Evolutionary conservation across 2,113 vertebrate species (phyloP).

Genomic region (Marcusenius ussheri): DNA sequence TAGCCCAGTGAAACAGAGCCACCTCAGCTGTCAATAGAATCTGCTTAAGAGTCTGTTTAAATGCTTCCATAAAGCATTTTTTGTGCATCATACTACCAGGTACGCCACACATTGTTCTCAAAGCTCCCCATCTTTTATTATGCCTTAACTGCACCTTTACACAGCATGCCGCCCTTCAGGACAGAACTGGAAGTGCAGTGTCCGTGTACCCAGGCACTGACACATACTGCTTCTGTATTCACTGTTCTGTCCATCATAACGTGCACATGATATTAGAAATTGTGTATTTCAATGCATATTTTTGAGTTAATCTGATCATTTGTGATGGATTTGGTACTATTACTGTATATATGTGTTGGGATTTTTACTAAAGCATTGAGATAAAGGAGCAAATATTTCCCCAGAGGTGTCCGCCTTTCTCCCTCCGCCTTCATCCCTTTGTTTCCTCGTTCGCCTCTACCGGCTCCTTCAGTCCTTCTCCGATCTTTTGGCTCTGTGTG

Average conservation of each 20-base stretch:
- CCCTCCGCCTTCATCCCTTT: not conserved
- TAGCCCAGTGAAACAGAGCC: not conserved
- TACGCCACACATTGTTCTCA: slow-evolving; percentile 99
- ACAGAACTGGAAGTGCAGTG: slow-evolving; percentile 69
- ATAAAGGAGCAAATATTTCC: not conserved
- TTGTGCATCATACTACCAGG: slow-evolving; percentile 99
- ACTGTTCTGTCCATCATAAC: slow-evolving; percentile 73
- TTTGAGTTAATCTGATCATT: not conserved
- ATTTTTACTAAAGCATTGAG: not conserved
- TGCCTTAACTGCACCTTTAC: slow-evolving; percentile 95
- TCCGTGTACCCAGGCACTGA: not conserved
- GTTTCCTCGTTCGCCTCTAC: not conserved
- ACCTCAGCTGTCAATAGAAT: slow-evolving; percentile 66
- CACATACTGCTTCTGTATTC: slow-evolving; percentile 55
- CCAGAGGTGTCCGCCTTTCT: not conserved
- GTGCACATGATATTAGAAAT: not conserved
- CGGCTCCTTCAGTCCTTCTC: not conserved
- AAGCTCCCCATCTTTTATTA: slow-evolving; percentile 99
- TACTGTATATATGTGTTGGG: not conserved
- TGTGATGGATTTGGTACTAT: not conserved
- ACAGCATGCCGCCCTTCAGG: slow-evolving; percentile 85
- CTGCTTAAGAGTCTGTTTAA: slow-evolving; percentile 97
- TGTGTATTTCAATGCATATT: not conserved
- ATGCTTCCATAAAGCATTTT: slow-evolving; percentile 99
- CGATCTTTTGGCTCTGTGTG: slow-evolving; percentile 75